Evolutionary conservation across 2,113 vertebrate species (phyloP).

Genomic region (Fulmarus glacialis): DNA sequence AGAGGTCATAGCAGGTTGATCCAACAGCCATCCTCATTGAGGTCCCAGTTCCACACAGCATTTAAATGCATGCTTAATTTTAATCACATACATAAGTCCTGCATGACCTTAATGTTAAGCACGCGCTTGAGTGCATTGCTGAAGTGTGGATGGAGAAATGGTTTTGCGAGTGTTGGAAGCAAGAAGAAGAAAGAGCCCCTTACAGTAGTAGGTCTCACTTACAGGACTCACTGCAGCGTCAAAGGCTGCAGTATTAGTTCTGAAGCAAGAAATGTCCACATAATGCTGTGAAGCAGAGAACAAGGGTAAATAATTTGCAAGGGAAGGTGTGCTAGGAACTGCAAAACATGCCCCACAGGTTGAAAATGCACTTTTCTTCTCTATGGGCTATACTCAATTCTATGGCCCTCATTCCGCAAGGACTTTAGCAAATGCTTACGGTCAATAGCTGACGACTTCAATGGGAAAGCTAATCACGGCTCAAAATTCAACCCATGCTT

Average conservation of each 20-base stretch:
- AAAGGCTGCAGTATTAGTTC: not conserved
- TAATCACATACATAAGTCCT: conserved; percentile 45
- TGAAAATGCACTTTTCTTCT: not conserved
- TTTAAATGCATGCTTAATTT: conserved; percentile 50
- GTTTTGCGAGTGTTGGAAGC: not conserved
- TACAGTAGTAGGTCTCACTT: not conserved
- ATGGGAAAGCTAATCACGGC: not conserved
- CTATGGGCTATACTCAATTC: not conserved
- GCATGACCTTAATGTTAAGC: conserved; percentile 26
- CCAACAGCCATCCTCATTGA: conserved; percentile 26
- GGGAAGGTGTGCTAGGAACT: not conserved
- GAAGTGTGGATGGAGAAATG: not conserved
- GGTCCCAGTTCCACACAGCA: not conserved
- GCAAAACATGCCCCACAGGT: not conserved
- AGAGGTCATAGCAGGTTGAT: conserved; percentile 41
- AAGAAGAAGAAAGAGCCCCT: not conserved
- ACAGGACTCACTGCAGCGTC: not conserved
- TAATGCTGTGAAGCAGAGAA: not conserved
- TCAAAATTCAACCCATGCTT: not conserved
- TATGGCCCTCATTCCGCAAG: not conserved
- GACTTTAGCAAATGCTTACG: not conserved
- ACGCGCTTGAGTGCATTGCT: not conserved
- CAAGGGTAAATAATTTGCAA: not conserved
- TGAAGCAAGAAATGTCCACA: not conserved
- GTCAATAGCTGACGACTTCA: not conserved